phyloP scores from a whole-genome alignment of 2,888 invertebrate species.

The Hecatera dysodea region DNA sequence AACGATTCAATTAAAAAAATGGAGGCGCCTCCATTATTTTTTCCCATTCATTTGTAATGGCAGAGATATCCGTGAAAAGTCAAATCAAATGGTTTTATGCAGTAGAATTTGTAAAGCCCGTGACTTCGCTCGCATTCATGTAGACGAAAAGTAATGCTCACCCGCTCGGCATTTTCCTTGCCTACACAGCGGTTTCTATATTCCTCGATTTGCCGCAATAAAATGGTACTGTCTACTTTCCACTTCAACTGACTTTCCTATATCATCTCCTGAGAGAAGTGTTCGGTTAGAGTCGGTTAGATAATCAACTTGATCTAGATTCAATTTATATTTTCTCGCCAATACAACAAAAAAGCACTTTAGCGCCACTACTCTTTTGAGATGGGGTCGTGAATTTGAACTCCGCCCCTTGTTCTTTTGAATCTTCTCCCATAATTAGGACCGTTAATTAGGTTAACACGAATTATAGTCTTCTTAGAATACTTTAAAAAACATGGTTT shows the following conservation, averaged over 20 bases:
- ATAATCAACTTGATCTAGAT: constrained; percentile 35
- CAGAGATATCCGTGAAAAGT: constrained; percentile 60
- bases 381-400: neutral
- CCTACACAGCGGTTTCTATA: constrained; percentile 55
- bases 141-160: constrained; percentile 43
- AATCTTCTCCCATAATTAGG: neutral
- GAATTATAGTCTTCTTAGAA: neutral
- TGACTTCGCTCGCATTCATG: constrained; percentile 43
- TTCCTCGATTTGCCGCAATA: constrained; percentile 59
- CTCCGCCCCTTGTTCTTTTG: neutral
- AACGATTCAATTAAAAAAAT: constrained; percentile 69
- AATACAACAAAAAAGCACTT: constrained; percentile 18
- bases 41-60: constrained; percentile 64
- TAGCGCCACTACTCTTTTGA: neutral
- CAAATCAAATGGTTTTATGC: constrained; percentile 58
- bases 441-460: neutral
- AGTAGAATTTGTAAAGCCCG: constrained; percentile 53
- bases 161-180: constrained; percentile 51
- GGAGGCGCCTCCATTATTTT: constrained; percentile 61
- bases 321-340: constrained; percentile 36
- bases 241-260: constrained; percentile 37
- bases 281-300: constrained; percentile 11
- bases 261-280: constrained; percentile 29
- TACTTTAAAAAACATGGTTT: neutral
- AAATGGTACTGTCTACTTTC: constrained; percentile 45